phyloP scores from a whole-genome alignment of 2,888 invertebrate genomes.

The Podabrus alpinus region DNA sequence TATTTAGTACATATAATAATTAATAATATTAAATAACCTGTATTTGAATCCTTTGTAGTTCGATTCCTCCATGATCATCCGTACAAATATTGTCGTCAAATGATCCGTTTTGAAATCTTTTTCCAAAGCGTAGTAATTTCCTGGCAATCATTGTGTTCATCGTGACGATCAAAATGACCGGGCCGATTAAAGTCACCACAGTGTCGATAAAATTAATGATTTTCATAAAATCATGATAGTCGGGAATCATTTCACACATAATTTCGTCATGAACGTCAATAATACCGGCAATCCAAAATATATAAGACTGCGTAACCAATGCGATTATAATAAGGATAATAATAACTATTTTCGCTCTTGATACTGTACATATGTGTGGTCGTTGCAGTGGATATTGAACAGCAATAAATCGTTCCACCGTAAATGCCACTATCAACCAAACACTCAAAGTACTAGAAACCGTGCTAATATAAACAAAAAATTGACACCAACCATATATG shows the following conservation, averaged over 20 bases:
- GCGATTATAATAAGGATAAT: slow-evolving; percentile 54
- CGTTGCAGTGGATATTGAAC: slow-evolving; percentile 66
- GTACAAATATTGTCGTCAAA: slow-evolving; percentile 44
- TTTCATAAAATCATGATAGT: slow-evolving; percentile 59
- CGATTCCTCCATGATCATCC: slow-evolving; percentile 50
- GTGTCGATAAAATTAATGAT: slow-evolving; percentile 65
- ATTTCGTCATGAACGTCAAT: slow-evolving; percentile 38
- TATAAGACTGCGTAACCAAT: slow-evolving; percentile 48
- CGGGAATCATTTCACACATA: slow-evolving; percentile 58
- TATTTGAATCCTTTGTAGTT: slow-evolving; percentile 54
- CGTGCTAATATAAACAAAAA: slow-evolving; percentile 48
- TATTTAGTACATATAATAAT: no score
- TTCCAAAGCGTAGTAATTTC: slow-evolving; percentile 57
- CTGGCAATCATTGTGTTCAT: slow-evolving; percentile 68
- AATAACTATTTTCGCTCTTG: slow-evolving; percentile 62
- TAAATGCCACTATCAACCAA: slow-evolving; percentile 72
- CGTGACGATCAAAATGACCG: slow-evolving; percentile 63
- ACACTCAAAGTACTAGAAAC: slow-evolving; percentile 67
- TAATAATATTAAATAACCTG: slow-evolving; percentile 49
- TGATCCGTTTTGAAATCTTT: slow-evolving; percentile 51
- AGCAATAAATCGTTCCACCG: slow-evolving; percentile 70
- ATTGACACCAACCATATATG: slow-evolving; percentile 61
- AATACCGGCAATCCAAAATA: slow-evolving; percentile 51
- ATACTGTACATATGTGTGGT: slow-evolving; percentile 65
- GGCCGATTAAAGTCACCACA: slow-evolving; percentile 64